phyloP scores from a whole-genome alignment of 2,888 invertebrate genomes.

The Lycia hirtaria region DNA sequence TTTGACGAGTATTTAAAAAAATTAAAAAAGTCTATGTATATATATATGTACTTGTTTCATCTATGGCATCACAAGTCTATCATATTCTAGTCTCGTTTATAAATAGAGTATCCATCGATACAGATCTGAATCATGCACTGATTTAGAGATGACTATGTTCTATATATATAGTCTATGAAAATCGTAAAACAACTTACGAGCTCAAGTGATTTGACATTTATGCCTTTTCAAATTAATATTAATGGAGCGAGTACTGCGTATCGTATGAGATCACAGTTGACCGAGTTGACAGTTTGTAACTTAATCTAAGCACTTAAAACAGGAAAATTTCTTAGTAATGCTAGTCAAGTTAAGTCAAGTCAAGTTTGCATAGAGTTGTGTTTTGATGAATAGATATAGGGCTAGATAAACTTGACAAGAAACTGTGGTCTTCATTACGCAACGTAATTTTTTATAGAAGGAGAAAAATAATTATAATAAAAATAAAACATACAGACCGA shows the following conservation, averaged over 20 bases:
- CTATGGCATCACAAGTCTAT: background rate
- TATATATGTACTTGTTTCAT: background rate
- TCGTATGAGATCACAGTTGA: constrained; percentile 12
- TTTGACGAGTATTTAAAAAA: too few species aligned
- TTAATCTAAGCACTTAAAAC: background rate
- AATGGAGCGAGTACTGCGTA: constrained; percentile 9
- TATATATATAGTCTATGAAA: background rate
- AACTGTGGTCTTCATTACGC: too few species aligned
- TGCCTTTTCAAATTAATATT: constrained; percentile 3
- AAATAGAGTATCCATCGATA: background rate
- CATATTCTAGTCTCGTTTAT: background rate
- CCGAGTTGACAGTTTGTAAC: background rate
- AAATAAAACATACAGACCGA: too few species aligned
- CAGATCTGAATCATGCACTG: constrained; percentile 1
- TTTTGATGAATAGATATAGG: too few species aligned
- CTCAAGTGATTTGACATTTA: constrained; percentile 20
- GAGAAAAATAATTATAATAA: too few species aligned
- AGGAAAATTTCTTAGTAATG: background rate
- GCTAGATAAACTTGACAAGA: too few species aligned
- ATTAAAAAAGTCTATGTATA: background rate
- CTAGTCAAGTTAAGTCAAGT: too few species aligned
- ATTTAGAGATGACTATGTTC: constrained; percentile 4
- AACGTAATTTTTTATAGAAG: too few species aligned
- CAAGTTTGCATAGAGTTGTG: too few species aligned
- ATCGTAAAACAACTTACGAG: constrained; percentile 8